A percentile compares a stretch with the other conserved stretches of the same genome.
Evolutionary conservation across 2,113 vertebrate species (phyloP).

Genomic region (Prionailurus bengalensis): DNA sequence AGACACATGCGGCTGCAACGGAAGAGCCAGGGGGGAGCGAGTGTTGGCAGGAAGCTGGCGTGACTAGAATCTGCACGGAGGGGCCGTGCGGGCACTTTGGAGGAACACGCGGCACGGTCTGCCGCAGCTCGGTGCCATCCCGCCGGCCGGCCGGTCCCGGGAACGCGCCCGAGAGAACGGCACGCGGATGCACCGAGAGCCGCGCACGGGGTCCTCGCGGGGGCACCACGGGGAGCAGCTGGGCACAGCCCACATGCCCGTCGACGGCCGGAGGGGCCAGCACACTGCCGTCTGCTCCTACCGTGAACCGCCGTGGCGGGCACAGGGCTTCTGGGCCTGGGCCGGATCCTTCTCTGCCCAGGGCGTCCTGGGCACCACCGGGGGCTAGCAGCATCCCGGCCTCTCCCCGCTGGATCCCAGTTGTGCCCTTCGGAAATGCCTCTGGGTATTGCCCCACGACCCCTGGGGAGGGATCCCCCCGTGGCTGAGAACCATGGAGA

Average conservation of each 20-base stretch:
- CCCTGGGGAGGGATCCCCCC: neutral
- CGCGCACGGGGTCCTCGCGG: fast-evolving
- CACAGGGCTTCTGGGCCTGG: neutral
- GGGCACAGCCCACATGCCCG: fast-evolving
- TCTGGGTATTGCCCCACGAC: neutral
- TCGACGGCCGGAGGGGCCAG: neutral
- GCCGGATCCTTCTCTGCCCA: neutral
- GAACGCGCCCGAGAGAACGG: fast-evolving
- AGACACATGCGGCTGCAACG: neutral
- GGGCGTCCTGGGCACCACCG: fast-evolving
- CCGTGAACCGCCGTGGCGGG: no score
- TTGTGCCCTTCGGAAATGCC: neutral
- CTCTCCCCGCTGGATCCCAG: neutral
- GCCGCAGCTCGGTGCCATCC: neutral
- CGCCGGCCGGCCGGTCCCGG: neutral
- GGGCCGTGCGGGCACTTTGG: fast-evolving
- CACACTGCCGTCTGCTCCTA: fast-evolving
- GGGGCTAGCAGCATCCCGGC: no score
- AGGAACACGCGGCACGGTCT: neutral
- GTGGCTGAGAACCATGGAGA: fast-evolving
- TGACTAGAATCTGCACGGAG: neutral
- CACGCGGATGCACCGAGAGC: neutral
- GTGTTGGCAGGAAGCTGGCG: neutral
- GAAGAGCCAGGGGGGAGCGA: neutral
- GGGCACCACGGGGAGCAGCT: fast-evolving